Evolutionary conservation across 2,797 vertebrate genomes (phyloP), one percentile per base, ranked within the genome.

Genomic region (Chlorospingus semifuscus): DNA sequence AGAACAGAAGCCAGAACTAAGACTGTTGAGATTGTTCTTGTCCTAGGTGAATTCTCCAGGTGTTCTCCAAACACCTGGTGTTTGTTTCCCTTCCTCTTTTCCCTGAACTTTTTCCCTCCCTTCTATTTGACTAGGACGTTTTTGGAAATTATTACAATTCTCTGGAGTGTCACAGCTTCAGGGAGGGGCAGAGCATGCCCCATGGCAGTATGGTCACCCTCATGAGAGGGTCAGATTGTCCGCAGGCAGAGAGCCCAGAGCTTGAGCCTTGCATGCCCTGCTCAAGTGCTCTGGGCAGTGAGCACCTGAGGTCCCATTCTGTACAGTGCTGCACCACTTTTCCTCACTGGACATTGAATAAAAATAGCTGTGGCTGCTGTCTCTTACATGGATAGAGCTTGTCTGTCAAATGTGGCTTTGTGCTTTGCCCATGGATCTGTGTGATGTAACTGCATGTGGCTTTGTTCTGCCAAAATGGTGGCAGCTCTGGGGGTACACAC

Each of bases 151-250:
- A 9, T 70, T 44, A 7, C 15, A 69, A 0, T 56, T 86, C 18
- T 52, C 20, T 20, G 5, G 36, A 66, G 15, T 19, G 9, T 80
- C 50, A 11, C 24, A 71, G 44, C 27, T 86, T 71, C 84, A 64
- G 36, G 2, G 4, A 79, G 44, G 41, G 49, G 49, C 57, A 46
- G 53, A 66, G 32, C n/a, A 5, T 82, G 21, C 15, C 26, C n/a
- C 9, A 12, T 64, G 49, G 46, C 49, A 42, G 9, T 47, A 19
- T n/a, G 8, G 17, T 71, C 37, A 27, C 22, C 27, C 24, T 79
- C 2, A 3, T 0, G 1, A 47, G 32, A 77, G 15, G 15, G 20
- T n/a, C 39, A 72, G 36, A 39, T 19, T 4, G 0, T 50, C 27
- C 49, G 15, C 11, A 66, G 66, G 17, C 66, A 64, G 21, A 71